These are phyloP conservation scores for Nannobrachium achirus DNA, from an alignment of 2,113 vertebrate species.

Conservation along the genomic window DNA sequence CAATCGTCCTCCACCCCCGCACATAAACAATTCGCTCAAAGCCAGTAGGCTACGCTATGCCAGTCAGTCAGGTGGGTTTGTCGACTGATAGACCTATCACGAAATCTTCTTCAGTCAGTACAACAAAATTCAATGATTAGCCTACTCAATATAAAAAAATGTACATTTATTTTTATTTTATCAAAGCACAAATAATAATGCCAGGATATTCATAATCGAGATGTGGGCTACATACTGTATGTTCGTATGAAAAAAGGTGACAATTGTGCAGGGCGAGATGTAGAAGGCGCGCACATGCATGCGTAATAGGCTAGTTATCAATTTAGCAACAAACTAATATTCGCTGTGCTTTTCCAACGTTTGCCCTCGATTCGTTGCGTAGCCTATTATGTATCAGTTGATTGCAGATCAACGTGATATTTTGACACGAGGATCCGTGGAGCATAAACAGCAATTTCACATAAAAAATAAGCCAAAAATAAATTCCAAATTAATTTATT, in stretches of 20 bases:
- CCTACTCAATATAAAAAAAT: conserved; percentile 33
- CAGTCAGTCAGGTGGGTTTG: conserved; percentile 70
- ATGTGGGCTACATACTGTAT: conserved; percentile 29
- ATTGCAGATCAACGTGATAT: too few relatives aligned
- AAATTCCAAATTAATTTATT: too few relatives aligned
- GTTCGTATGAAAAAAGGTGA: conserved; percentile 42
- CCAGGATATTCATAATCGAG: background rate
- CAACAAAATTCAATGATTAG: conserved; percentile 3
- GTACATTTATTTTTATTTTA: background rate
- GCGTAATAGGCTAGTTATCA: conserved; percentile 25
- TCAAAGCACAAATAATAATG: background rate
- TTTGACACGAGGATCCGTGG: too few relatives aligned
- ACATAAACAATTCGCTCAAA: conserved; percentile 59
- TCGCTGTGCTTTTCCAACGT: background rate
- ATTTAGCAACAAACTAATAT: conserved; percentile 43
- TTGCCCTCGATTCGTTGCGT: background rate
- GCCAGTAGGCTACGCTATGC: conserved; percentile 23
- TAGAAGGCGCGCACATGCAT: conserved; percentile 7
- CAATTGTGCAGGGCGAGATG: conserved; percentile 43
- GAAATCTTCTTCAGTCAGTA: conserved; percentile 59
- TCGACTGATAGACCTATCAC: conserved; percentile 61
- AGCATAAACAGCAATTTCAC: too few relatives aligned
- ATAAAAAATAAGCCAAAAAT: too few relatives aligned
- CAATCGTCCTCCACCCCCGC: conserved; percentile 32
- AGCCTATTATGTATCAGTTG: too few relatives aligned